Conservation (phyloP, 2,888 invertebrate genomes). For the Plusia festucae region DNA sequence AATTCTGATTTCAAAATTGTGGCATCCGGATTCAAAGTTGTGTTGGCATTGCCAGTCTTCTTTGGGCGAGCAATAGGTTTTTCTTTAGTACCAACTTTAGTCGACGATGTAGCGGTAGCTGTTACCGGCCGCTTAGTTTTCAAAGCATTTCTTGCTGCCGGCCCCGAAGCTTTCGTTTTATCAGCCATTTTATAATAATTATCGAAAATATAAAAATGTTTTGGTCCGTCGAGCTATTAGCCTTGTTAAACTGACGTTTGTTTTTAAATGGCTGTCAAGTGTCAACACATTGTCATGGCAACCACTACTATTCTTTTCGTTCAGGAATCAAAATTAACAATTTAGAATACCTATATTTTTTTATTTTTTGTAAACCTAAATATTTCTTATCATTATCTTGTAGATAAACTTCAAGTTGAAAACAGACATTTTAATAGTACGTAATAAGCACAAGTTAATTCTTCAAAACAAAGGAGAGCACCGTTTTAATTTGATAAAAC, state of each 20-base stretch:
- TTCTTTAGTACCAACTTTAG: constrained; percentile 58
- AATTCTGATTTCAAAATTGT: constrained; percentile 68
- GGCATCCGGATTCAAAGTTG: constrained; percentile 65
- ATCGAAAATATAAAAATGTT: background rate
- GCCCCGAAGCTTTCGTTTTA: constrained; percentile 69
- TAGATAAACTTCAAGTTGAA: too few relatives aligned
- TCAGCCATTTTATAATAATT: constrained; percentile 67
- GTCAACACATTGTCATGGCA: constrained; percentile 68
- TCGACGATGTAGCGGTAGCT: constrained; percentile 61
- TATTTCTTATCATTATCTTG: too few relatives aligned
- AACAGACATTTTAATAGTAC: too few relatives aligned
- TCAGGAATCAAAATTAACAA: constrained; percentile 67
- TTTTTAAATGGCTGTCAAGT: constrained; percentile 67
- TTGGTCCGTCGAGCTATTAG: constrained; percentile 20
- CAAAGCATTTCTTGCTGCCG: constrained; percentile 60
- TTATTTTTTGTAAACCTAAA: too few relatives aligned
- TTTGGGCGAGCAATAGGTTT: constrained; percentile 60
- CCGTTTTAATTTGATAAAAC: too few relatives aligned
- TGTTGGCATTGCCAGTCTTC: constrained; percentile 65
- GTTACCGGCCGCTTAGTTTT: constrained; percentile 70
- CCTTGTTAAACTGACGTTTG: constrained; percentile 60
- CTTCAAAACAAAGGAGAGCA: too few relatives aligned
- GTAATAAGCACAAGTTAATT: too few relatives aligned
- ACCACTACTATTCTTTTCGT: constrained; percentile 66
- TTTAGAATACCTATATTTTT: too few relatives aligned